Evolutionary conservation across 2,888 invertebrate genomes (phyloP), one percentile per base, ranked within the genome.

Genomic region (Blastobasis adustella): DNA sequence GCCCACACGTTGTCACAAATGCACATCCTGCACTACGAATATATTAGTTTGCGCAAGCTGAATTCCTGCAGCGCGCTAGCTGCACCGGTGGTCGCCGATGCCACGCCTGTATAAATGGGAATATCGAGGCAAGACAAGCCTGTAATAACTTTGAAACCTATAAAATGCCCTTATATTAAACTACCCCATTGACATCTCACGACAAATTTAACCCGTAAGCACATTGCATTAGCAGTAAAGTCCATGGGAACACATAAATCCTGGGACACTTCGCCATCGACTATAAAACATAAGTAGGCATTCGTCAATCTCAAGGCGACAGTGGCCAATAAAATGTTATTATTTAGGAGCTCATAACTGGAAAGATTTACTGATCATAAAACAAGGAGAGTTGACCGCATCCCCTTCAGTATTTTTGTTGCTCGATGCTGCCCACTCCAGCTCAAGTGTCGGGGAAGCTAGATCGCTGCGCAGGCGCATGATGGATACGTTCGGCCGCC

Each of bases 291-390:
- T 67, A 71, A 76, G 73, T 67, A 69, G 74, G 71, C 80, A 82
- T 82, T 78, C 82, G 73, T 82, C 81, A 81, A 79, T 78, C 71
- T 66, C 61, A 73, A 71, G 68, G 71, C 71, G 72, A 71, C 71
- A 65, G 76, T 72, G 75, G 69, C 75, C 80, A 80, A 79, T 87
- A 84, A 87, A 86, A 81, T 69, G 66, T 78, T 81, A 85, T 82
- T 86, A 85, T 85, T 87, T 85, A 84, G 78, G 71, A 80, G 78
- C 82, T 79, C 82, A 85, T 86, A 85, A 86, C 81, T 66, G 65
- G 60, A 59, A 75, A 78, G 86, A 84, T 87, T 87, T 87, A 87
- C 69, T 69, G 79, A 58, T 71, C 80, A 73, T 87, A 86, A 86
- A 87, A 71, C 67, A 65, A 71, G 70, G 66, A 64, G 62, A 73